A percentile compares a stretch with the other conserved stretches of the same genome.
Evolutionary conservation across 2,888 invertebrate genomes (phyloP).

Genomic region (Xylocampa areola): DNA sequence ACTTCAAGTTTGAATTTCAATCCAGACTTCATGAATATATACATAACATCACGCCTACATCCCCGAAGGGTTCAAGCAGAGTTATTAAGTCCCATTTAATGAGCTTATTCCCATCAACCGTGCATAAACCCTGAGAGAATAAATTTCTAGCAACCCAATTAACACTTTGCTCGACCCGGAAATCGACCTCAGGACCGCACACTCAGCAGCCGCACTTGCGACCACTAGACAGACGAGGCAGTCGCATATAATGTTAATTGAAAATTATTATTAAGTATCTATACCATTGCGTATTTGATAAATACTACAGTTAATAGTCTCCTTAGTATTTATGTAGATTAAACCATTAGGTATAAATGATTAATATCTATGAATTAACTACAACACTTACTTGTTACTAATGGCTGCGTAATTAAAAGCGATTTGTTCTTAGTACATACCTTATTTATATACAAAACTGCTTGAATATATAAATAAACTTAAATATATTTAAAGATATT

Average conservation of each 20-base stretch:
- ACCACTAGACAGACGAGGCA: too few species aligned
- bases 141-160: too few species aligned
- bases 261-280: constrained; percentile 11
- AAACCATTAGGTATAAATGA: constrained; percentile 31
- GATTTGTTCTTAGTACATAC: constrained; percentile 17
- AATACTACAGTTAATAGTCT: constrained; percentile 26
- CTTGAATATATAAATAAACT: constrained; percentile 5
- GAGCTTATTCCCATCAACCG: too few species aligned
- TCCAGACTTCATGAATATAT: too few species aligned
- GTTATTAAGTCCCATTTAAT: too few species aligned
- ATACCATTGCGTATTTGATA: constrained; percentile 20
- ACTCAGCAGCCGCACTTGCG: too few species aligned
- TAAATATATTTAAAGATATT: not conserved
- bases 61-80: too few species aligned
- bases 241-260: constrained; percentile 9
- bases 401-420: constrained; percentile 26
- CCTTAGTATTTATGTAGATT: constrained; percentile 35
- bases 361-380: constrained; percentile 28
- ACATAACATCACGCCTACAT: too few species aligned
- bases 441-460: not conserved
- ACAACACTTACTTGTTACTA: constrained; percentile 22
- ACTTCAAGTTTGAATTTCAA: too few species aligned
- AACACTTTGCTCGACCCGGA: too few species aligned
- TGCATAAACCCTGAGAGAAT: too few species aligned
- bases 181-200: too few species aligned